A percentile compares a stretch with the other conserved stretches of the same genome.
phyloP scores from a whole-genome alignment of 2,888 invertebrate genomes.

The Cynaeus angustus region DNA sequence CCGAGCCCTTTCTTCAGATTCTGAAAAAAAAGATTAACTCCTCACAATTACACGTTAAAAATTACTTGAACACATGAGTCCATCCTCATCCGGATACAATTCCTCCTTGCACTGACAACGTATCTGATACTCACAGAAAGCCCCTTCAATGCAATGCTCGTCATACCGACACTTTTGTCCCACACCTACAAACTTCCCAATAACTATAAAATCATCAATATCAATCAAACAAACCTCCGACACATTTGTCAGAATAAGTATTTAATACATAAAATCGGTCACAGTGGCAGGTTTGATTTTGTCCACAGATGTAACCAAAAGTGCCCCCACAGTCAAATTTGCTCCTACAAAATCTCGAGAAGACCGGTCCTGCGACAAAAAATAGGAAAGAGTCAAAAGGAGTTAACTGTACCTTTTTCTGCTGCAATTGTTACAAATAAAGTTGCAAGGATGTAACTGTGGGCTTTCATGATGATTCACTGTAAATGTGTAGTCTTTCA shows the following conservation, averaged over 20 bases:
- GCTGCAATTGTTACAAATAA: slow-evolving; percentile 14
- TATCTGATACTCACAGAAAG: slow-evolving; percentile 68
- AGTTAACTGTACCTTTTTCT: slow-evolving; percentile 10
- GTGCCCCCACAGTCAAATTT: slow-evolving; percentile 62
- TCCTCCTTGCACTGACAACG: slow-evolving; percentile 68
- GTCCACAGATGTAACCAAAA: slow-evolving; percentile 67
- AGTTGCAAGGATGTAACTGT: slow-evolving; percentile 1
- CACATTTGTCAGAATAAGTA: slow-evolving; percentile 63
- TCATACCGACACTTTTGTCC: slow-evolving; percentile 69
- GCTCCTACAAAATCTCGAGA: slow-evolving; percentile 55
- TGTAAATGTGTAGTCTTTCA: background rate
- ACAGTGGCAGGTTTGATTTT: slow-evolving; percentile 68
- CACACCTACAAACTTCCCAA: slow-evolving; percentile 60
- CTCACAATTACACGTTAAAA: background rate
- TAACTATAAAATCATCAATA: slow-evolving; percentile 19
- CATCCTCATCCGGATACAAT: slow-evolving; percentile 61
- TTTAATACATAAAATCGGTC: slow-evolving; percentile 63
- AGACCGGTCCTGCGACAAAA: slow-evolving; percentile 58
- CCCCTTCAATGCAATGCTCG: slow-evolving; percentile 69
- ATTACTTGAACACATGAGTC: slow-evolving; percentile 64
- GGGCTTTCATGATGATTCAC: slow-evolving; percentile 17
- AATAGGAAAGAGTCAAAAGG: no score
- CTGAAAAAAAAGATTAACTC: background rate
- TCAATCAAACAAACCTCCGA: slow-evolving; percentile 64
- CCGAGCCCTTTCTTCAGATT: no score